phyloP scores from a whole-genome alignment of 2,888 invertebrate species.

The Megamerina dolium region DNA sequence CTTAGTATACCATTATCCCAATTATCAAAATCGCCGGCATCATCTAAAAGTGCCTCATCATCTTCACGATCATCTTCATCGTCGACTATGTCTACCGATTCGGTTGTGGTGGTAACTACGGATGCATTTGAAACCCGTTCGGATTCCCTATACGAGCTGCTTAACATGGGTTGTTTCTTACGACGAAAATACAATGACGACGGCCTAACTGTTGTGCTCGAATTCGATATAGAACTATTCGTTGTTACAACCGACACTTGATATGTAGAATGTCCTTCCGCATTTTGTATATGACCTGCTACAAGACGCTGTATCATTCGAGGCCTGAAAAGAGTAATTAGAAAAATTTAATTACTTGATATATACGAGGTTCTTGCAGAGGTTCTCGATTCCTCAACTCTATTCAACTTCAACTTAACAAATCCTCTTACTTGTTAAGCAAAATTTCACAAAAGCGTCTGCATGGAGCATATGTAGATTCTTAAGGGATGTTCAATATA shows the following conservation, averaged over 20 bases:
- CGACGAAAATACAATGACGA: constrained; percentile 21
- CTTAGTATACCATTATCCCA: constrained; percentile 64
- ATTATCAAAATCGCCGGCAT: constrained; percentile 47
- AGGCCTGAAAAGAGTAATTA: constrained; percentile 40
- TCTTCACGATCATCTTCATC: constrained; percentile 29
- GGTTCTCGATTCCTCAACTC: no score
- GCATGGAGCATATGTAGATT: no score
- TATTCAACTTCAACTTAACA: no score
- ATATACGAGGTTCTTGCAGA: no score
- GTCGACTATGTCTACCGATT: constrained; percentile 6
- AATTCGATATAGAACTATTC: constrained; percentile 23
- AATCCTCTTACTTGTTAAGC: no score
- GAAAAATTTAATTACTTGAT: no score
- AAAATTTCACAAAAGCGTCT: no score
- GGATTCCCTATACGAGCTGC: constrained; percentile 31
- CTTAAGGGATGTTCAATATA: no score
- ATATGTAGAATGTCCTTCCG: constrained; percentile 36
- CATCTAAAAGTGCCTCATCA: constrained; percentile 43
- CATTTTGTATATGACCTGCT: constrained; percentile 59
- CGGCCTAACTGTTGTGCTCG: constrained; percentile 11
- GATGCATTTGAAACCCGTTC: constrained; percentile 13
- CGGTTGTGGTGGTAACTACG: constrained; percentile 4
- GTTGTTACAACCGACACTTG: constrained; percentile 35
- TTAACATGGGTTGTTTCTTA: constrained; percentile 25
- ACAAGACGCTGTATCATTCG: constrained; percentile 62